phyloP scores from a whole-genome alignment of 2,797 vertebrate species.

The Australoheros facetus region DNA sequence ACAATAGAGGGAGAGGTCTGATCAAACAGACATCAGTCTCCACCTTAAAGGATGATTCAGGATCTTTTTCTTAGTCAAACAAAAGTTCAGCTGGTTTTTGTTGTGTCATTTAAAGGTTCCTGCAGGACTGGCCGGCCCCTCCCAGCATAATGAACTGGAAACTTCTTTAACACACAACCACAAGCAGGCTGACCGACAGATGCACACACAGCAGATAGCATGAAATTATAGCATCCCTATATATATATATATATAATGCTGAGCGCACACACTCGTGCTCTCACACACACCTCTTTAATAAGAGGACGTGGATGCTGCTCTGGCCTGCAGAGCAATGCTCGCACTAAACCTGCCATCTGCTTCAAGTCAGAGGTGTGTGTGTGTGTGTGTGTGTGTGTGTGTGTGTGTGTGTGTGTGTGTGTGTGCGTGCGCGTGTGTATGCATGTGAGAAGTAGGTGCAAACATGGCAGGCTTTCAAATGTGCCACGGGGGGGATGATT shows the following conservation, averaged over 20 bases:
- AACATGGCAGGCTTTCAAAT: slow-evolving; percentile 30
- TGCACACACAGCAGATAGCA: background rate
- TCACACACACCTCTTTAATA: background rate
- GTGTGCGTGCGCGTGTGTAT: slow-evolving; percentile 5
- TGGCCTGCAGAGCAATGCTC: slow-evolving; percentile 26
- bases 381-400: background rate
- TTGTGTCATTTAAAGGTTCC: background rate
- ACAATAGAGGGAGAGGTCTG: background rate
- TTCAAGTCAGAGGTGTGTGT: slow-evolving; percentile 34
- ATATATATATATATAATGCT: background rate
- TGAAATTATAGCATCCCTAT: background rate
- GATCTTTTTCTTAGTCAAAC: accelerated
- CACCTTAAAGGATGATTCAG: background rate
- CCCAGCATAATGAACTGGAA: background rate
- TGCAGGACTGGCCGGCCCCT: background rate
- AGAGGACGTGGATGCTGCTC: slow-evolving; percentile 9
- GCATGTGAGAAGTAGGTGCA: slow-evolving; percentile 21
- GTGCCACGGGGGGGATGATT: slow-evolving; percentile 43
- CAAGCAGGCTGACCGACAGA: background rate
- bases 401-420: slow-evolving; percentile 14
- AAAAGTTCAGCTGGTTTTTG: background rate
- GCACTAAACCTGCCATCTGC: slow-evolving; percentile 52
- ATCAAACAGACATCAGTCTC: background rate
- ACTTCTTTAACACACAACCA: slow-evolving; percentile 12
- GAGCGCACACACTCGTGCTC: background rate